Conservation (phyloP, 2,888 invertebrate species). For the Torymus aiolomorphi region DNA sequence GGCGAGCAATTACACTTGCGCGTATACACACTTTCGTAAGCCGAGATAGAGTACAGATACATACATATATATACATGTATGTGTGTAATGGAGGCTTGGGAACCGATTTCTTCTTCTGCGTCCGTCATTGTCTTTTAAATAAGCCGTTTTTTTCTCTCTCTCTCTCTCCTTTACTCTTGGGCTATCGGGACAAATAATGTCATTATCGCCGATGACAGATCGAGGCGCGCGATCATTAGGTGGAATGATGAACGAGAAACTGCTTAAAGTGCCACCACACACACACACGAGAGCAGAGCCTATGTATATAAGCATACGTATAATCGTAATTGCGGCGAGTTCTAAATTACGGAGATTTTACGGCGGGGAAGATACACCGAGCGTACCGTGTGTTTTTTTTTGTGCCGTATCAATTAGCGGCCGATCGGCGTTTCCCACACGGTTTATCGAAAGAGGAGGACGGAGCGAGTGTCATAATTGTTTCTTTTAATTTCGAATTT, state of each 20-base stretch:
- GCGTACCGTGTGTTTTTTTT: slow-evolving; percentile 14
- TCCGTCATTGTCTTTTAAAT: slow-evolving; percentile 22
- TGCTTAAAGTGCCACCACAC: slow-evolving; percentile 29
- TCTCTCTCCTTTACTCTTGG: slow-evolving; percentile 28
- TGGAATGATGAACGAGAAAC: slow-evolving; percentile 53
- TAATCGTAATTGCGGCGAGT: slow-evolving; percentile 43
- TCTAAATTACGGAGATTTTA: slow-evolving; percentile 52
- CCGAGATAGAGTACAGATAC: background rate
- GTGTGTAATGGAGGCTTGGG: slow-evolving; percentile 49
- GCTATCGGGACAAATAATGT: slow-evolving; percentile 52
- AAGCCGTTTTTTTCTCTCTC: slow-evolving; percentile 32
- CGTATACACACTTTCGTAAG: slow-evolving; percentile 25
- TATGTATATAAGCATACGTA: too few relatives aligned
- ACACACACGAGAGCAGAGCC: background rate
- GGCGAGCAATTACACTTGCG: slow-evolving; percentile 28
- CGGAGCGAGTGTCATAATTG: slow-evolving; percentile 29
- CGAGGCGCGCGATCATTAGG: slow-evolving; percentile 42
- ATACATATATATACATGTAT: background rate
- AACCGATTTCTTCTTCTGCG: slow-evolving; percentile 31
- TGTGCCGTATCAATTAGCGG: slow-evolving; percentile 35
- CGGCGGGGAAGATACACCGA: slow-evolving; percentile 28
- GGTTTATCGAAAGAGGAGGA: slow-evolving; percentile 2
- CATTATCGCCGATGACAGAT: slow-evolving; percentile 51
- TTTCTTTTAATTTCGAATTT: slow-evolving; percentile 41
- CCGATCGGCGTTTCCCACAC: slow-evolving; percentile 38